phyloP scores from a whole-genome alignment of 2,888 invertebrate species.

The Sminthurinus aureus region DNA sequence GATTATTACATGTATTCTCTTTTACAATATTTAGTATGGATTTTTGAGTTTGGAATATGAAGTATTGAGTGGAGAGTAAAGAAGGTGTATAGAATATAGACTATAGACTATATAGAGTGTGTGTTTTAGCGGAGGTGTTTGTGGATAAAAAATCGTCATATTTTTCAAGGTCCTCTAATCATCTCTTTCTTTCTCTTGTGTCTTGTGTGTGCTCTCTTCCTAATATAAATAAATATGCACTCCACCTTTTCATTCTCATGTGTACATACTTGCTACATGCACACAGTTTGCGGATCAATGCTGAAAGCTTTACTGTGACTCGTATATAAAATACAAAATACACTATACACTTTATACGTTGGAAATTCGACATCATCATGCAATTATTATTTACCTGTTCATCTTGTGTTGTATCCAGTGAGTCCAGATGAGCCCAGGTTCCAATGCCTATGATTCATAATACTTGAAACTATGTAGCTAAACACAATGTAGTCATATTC shows the following conservation, averaged over 20 bases:
- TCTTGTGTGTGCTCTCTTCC: background rate
- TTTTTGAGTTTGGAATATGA: background rate
- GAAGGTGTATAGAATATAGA: no score
- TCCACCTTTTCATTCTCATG: conserved; percentile 9
- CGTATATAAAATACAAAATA: no score
- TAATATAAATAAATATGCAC: conserved; percentile 19
- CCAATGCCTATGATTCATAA: no score
- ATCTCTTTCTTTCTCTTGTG: background rate
- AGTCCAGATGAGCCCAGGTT: background rate
- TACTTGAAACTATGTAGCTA: no score
- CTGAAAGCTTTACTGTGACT: background rate
- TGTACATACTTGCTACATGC: background rate
- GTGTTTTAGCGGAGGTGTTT: conserved; percentile 29
- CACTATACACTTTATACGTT: no score
- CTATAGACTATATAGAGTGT: no score
- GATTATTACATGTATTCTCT: background rate
- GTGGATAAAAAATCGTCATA: conserved; percentile 25
- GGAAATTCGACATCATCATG: background rate
- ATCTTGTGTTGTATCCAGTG: background rate
- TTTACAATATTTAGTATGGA: no score
- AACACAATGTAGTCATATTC: background rate
- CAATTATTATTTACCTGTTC: background rate
- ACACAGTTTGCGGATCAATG: background rate
- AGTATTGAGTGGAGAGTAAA: background rate
- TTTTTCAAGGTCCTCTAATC: conserved; percentile 30